Percentiles rank a stretch among this genome's conserved stretches.
phyloP scores from a whole-genome alignment of 2,113 vertebrate species.

The Dasyornis broadbenti region DNA sequence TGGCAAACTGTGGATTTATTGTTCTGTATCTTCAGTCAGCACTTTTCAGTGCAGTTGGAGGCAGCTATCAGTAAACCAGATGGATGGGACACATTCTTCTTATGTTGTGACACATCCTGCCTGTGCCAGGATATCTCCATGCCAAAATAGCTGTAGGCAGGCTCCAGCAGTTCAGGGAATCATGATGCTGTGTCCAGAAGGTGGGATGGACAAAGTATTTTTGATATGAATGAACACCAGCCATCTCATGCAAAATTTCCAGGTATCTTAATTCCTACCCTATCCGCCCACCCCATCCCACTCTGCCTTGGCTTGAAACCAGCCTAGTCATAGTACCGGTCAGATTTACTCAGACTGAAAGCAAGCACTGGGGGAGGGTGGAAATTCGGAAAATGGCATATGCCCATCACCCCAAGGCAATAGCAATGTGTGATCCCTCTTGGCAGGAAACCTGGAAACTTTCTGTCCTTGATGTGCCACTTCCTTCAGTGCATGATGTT shows the following conservation, averaged over 20 bases:
- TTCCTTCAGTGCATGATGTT: not conserved
- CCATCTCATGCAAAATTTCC: not conserved
- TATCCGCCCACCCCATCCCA: not conserved
- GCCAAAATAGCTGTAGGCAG: not conserved
- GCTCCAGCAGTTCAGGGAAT: not conserved
- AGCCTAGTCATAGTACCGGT: not conserved
- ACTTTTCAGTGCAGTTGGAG: not conserved
- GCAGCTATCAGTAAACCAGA: not conserved
- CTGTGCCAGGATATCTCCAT: not conserved
- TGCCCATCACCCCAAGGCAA: not conserved
- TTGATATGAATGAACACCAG: rapidly evolving
- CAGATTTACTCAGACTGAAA: not conserved
- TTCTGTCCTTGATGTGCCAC: rapidly evolving
- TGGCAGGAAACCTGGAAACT: not conserved
- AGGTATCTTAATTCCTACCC: not conserved
- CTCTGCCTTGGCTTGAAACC: not conserved
- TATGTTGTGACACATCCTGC: not conserved
- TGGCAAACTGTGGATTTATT: not conserved
- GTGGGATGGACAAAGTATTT: not conserved
- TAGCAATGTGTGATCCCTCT: rapidly evolving
- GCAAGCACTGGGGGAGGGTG: not conserved
- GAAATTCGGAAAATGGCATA: not conserved
- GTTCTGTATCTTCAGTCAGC: not conserved
- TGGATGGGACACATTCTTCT: not conserved
- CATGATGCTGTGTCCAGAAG: not conserved